Percentiles rank a stretch among this genome's conserved stretches.
phyloP scores from a whole-genome alignment of 2,888 invertebrate species.

The Beris chalybata region DNA sequence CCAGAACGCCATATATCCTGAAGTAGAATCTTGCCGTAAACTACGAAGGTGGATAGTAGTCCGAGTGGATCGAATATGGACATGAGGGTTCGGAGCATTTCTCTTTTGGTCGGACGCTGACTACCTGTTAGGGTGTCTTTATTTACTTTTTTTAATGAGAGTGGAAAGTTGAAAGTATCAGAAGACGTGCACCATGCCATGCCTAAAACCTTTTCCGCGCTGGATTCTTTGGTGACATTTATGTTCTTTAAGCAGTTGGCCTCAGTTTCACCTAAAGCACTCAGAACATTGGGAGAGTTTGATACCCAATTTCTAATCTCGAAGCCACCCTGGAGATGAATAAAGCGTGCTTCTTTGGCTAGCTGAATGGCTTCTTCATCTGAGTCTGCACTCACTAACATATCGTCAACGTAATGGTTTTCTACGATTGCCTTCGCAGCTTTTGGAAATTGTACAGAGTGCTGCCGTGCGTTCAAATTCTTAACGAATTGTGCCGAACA shows the following conservation, averaged over 20 bases:
- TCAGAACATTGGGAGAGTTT: conserved; percentile 36
- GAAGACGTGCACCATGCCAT: conserved; percentile 37
- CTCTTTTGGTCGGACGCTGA: conserved; percentile 40
- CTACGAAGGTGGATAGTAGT: conserved; percentile 40
- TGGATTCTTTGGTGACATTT: no score
- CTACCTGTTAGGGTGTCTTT: conserved; percentile 28
- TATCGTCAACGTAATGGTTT: conserved; percentile 46
- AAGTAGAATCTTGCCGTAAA: conserved; percentile 42
- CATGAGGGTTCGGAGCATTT: conserved; percentile 41
- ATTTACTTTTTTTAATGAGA: conserved; percentile 22
- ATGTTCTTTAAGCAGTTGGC: no score
- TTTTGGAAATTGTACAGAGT: conserved; percentile 36
- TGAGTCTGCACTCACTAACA: conserved; percentile 42
- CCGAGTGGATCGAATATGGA: conserved; percentile 47
- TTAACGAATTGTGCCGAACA: conserved; percentile 38
- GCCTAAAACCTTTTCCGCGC: conserved; percentile 33
- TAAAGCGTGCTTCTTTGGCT: conserved; percentile 34
- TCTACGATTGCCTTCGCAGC: conserved; percentile 43
- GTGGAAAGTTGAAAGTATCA: conserved; percentile 40
- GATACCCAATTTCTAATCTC: conserved; percentile 42
- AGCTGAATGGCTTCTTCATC: conserved; percentile 40
- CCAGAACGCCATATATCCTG: conserved; percentile 42
- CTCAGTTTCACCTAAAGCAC: no score
- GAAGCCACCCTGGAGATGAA: conserved; percentile 37
- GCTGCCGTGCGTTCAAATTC: conserved; percentile 36